These are phyloP conservation scores for Propithecus coquereli DNA, from an alignment of 2,113 vertebrate genomes.

Conservation along the genomic window DNA sequence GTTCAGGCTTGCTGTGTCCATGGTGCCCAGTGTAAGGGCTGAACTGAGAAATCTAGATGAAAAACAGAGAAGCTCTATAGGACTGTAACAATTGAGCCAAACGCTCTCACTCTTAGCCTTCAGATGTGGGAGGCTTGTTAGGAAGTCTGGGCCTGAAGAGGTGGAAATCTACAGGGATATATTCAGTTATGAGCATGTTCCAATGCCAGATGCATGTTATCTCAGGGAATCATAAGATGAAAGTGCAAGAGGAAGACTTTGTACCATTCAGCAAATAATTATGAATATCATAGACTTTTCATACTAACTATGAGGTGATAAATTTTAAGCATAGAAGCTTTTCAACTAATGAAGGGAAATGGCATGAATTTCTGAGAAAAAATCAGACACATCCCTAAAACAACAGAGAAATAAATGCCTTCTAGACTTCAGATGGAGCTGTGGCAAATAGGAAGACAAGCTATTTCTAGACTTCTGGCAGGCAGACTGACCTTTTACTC, in stretches of 20 bases:
- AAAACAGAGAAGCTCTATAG: background rate
- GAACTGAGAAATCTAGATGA: conserved; percentile 15
- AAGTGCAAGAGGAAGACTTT: background rate
- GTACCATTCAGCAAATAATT: background rate
- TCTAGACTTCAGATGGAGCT: conserved; percentile 71
- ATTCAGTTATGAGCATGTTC: background rate
- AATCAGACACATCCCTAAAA: conserved; percentile 64
- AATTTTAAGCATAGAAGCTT: conserved; percentile 20
- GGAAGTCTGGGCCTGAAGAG: background rate
- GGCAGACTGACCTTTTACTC: conserved; percentile 75
- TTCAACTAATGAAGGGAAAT: conserved; percentile 43
- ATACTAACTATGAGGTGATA: background rate
- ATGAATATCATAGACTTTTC: background rate
- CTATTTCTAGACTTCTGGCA: conserved; percentile 81
- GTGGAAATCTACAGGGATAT: background rate
- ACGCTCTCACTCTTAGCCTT: background rate
- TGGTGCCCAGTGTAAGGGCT: background rate
- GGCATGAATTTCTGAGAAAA: conserved; percentile 75
- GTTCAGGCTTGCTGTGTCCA: conserved; percentile 62
- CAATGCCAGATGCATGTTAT: background rate
- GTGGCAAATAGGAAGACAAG: conserved; percentile 77
- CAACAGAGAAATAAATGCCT: conserved; percentile 75
- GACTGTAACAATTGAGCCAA: background rate
- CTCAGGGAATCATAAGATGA: background rate
- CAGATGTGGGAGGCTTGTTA: background rate